Percentiles rank a stretch among this genome's conserved stretches.
Conservation (phyloP, 2,113 vertebrate species). For the Eulemur macaco region DNA sequence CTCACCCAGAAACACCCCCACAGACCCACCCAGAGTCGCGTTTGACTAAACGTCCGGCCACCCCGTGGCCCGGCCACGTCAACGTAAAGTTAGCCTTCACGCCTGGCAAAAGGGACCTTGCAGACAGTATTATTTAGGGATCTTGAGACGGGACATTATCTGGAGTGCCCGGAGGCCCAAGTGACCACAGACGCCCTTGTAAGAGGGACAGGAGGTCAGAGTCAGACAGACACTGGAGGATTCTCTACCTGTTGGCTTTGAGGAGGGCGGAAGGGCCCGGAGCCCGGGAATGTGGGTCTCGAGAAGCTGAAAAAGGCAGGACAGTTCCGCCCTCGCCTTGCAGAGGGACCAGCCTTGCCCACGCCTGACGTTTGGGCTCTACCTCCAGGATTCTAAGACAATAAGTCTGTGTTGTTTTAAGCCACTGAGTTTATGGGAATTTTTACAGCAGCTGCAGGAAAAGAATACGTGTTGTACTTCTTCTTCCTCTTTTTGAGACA, state of each 20-base stretch:
- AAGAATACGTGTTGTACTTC: background rate
- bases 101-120: background rate
- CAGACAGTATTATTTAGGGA: too few species aligned
- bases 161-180: too few species aligned
- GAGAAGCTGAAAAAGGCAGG: background rate
- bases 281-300: background rate
- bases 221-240: background rate
- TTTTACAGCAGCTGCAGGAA: background rate
- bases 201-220: background rate
- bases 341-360: too few species aligned
- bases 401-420: background rate
- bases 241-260: background rate
- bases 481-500: too few species aligned
- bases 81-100: background rate
- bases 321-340: background rate
- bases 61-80: background rate
- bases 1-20: background rate
- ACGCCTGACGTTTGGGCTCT: background rate
- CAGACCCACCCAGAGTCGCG: background rate
- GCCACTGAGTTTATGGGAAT: fast-evolving
- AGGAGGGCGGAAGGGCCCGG: background rate
- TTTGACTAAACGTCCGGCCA: background rate
- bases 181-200: background rate
- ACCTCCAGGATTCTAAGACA: background rate
- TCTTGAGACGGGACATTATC: too few species aligned